These are phyloP conservation scores for Threskiornis aethiopicus DNA, from an alignment of 2,797 vertebrate genomes.

Conservation along the genomic window DNA sequence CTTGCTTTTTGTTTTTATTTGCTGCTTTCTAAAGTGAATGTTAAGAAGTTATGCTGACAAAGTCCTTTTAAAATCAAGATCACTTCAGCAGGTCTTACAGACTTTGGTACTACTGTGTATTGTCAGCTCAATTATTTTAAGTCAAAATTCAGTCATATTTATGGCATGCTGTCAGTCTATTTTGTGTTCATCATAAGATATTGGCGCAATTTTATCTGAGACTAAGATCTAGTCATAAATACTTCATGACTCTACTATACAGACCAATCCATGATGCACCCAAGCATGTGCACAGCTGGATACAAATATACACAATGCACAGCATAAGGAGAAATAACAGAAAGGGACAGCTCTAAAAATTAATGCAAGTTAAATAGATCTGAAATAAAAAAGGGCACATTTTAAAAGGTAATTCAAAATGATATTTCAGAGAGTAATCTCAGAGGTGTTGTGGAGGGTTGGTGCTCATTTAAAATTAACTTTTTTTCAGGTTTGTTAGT, in stretches of 20 bases:
- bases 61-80: constrained; percentile 33
- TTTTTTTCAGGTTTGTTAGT: neutral
- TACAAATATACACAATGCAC: neutral
- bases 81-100: neutral
- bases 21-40: neutral
- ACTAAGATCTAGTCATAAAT: constrained; percentile 38
- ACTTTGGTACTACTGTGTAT: neutral
- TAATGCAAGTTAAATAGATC: neutral
- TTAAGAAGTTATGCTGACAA: neutral
- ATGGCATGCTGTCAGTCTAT: neutral
- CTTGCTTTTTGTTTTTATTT: neutral
- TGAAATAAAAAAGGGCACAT: neutral
- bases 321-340: neutral
- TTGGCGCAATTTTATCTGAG: constrained; percentile 37
- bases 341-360: neutral
- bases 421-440: neutral
- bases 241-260: constrained; percentile 1
- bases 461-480: neutral
- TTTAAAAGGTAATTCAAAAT: neutral
- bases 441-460: neutral
- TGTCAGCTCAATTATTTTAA: neutral
- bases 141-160: constrained; percentile 22
- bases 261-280: neutral
- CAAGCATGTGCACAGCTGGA: constrained; percentile 19
- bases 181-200: constrained; percentile 43